Base-by-base conservation (phyloP, 37 sponge, comb jelly and placozoan genomes). In the Cliona cf. orientalis region DNA sequence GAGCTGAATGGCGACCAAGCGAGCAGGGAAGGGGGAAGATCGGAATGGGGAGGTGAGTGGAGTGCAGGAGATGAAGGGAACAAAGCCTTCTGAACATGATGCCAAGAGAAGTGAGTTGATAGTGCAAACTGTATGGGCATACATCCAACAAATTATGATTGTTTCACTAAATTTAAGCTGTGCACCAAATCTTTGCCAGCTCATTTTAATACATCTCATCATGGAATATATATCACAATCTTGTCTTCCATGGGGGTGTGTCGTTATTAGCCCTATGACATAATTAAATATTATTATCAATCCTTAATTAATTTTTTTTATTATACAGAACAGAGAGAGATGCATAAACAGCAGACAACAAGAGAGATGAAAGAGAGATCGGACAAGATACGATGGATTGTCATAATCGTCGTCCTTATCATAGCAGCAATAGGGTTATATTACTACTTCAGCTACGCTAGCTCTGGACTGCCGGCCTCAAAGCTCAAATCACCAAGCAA, bases 391-490 rank as follows among this genome's bases (percentile, higher is more conserved):
- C 32, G 68, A 41, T 84, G 85, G 85, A 0, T 69, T 5, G 19
- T 62, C 1, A 14, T 84, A 2, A 42, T 69, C 0, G 2, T 67
- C 4, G 58, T 84, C 4, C 58, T 84, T 2, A 23, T 58, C 22
- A 40, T 84, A 2, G 71, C 69, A 49, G 71, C 45, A 2, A 29
- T 84, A 0, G 71, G 71, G 1, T 46, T 76, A 2, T 68, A 43
- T 35, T 76, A 69, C 57, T 84, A 76, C 46, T 68, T 75, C 60
- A 64, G 58, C 33, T 81, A 81, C 63, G 70, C n/a, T n/a, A n/a
- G n/a, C n/a, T n/a, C n/a, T n/a, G n/a, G n/a, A n/a, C n/a, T n/a
- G n/a, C n/a, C n/a, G n/a, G n/a, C n/a, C n/a, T n/a, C n/a, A n/a
- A n/a, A n/a, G n/a, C n/a, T n/a, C n/a, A n/a, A n/a, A n/a, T n/a